Conservation (phyloP, 2,797 vertebrate genomes). For the Cynopterus sphinx region DNA sequence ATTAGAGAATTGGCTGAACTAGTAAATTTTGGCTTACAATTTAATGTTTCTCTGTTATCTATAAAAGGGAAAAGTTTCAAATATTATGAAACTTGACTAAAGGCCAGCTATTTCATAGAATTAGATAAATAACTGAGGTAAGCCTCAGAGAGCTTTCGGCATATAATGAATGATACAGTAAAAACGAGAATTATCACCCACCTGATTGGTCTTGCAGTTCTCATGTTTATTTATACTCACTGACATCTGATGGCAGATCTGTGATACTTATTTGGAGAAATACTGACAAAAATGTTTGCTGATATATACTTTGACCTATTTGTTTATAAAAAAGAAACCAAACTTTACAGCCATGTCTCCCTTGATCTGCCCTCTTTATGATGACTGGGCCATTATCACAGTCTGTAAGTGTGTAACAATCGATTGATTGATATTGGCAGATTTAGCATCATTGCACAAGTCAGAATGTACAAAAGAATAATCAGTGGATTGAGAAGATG, state of each 20-base stretch:
- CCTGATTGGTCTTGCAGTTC: background rate
- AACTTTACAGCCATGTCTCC: background rate
- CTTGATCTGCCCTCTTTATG: background rate
- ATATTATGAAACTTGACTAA: background rate
- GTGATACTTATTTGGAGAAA: background rate
- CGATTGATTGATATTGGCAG: background rate
- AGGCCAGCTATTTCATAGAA: background rate
- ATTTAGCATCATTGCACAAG: background rate
- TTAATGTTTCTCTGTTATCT: constrained; percentile 5
- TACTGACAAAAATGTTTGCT: background rate
- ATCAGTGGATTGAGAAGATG: background rate
- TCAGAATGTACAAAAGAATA: background rate
- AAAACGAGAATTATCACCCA: background rate
- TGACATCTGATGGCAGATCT: background rate
- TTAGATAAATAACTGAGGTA: background rate
- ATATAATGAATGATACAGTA: background rate
- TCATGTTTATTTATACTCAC: background rate
- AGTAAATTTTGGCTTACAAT: background rate
- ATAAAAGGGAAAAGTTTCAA: background rate
- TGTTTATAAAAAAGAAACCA: constrained; percentile 43
- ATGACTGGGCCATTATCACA: background rate
- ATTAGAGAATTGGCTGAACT: background rate
- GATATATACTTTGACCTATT: background rate
- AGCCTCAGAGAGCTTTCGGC: background rate
- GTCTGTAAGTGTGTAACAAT: background rate